Base-by-base conservation (phyloP, 2,113 vertebrate genomes). In the Catharus minimus region DNA sequence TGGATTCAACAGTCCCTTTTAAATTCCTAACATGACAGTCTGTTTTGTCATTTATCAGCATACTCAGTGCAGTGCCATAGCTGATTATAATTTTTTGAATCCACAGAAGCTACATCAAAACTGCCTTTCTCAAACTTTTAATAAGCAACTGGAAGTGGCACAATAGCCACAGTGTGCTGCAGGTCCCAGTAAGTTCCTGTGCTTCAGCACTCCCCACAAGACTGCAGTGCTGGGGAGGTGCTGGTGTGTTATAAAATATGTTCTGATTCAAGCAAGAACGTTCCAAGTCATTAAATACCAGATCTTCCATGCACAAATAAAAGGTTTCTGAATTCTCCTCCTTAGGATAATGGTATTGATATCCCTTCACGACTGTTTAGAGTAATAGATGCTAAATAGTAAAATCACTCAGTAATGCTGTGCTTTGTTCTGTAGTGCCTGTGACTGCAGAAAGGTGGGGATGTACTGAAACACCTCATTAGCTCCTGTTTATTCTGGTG, bases 271-370 rank as follows among this genome's bases (percentile, higher is more conserved):
- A 82, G 74, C 50, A 61, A 69, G 66, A 77, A 43, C 7, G 57
- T 93, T 92, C 66, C 55, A 65, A 87, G 44, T 32, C 80, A 93
- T 89, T 94, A 79, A 91, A 88, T 65, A 27, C 24, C 57, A 79
- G 28, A 62, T 75, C 60, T 86, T 80, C 73, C 57, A 83, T 66
- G 66, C 16, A 49, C 43, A 60, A 53, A 82, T 66, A 78, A 79
- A 92, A 85, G 32, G 22, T 20, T 74, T 50, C 44, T 72, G 60
- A 88, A 49, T 62, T 92, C 50, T 56, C 15, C 49, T 88, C 67
- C 68, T 92, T 50, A 83, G 57, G 65, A 88, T 58, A 74, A 67
- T 23, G 28, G 30, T 60, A 83, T 76, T 62, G 78, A 94, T 84
- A 52, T 73, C 78, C 62, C 52, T 80, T 82, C 79, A 33, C 24